Evolutionary conservation across 1,140 invertebrate genomes (phyloP), one percentile per base, ranked within the genome.

Genomic region (Solenopsis fugax): DNA sequence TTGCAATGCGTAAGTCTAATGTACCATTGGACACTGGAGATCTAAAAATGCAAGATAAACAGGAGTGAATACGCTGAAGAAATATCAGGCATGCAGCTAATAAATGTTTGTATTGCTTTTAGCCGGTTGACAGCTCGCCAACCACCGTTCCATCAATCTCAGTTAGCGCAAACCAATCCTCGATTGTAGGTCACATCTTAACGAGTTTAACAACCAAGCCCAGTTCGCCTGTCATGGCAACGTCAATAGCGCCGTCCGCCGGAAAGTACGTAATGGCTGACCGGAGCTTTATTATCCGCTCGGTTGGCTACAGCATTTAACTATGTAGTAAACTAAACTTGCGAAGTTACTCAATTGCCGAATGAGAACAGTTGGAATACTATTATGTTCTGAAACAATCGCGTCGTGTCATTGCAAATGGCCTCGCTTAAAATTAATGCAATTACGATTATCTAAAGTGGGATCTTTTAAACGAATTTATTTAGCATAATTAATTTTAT

Each of bases 81-180:
- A 69, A 41, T 13, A 45, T 72, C 10, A n/a, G n/a, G 9, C 1
- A 6, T 7, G 7, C 34, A 21, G n/a, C 2, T 52, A 65, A 77
- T 88, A 82, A 87, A 89, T 87, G 71, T 91, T 90, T 69, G 37
- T 77, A 92, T 91, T 90, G 72, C 80, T 93, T 92, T 89, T 77
- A 93, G 92, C 37, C 76, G 9, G 78, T 62, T 24, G 82, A 87
- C 45, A 50, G 24, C 41, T 41, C 58, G n/a, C 87, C 85, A 16
- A 81, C 91, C 34, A 69, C 73, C 34, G 56, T 65, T 21, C 62
- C 88, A 60, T 37, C 69, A 2, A 76, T 73, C 18, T 86, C 82
- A 29, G 73, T 72, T 24, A 89, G 76, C 1, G 24, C 87, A 48
- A 88, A 92, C 50, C 86, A 89, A 86, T 88, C 87, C 65, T 88